Percentiles rank a stretch among this genome's conserved stretches.
Conservation (phyloP, 2,113 vertebrate species). For the Callithrix jacchus region DNA sequence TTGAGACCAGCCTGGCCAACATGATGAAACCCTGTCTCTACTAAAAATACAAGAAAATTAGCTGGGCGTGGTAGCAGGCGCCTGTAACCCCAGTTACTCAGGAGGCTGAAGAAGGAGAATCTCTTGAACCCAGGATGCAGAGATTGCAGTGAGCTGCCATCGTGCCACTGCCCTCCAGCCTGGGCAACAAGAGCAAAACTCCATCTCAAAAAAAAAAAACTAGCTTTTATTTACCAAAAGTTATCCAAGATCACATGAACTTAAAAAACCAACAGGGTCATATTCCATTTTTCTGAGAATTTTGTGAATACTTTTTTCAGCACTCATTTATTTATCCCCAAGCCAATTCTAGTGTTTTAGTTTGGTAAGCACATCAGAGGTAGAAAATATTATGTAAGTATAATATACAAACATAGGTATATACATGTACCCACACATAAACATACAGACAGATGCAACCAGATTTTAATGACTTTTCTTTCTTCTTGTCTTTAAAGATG, state of each 20-base stretch:
- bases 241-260: background rate
- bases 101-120: too few species aligned
- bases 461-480: background rate
- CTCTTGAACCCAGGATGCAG: too few species aligned
- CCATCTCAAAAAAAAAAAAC: background rate
- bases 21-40: too few species aligned
- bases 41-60: too few species aligned
- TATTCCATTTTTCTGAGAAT: background rate
- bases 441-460: background rate
- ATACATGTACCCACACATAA: background rate
- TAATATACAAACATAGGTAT: background rate
- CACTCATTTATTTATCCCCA: background rate
- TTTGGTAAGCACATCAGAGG: background rate
- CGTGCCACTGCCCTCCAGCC: too few species aligned
- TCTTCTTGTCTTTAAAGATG: background rate
- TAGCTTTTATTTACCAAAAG: background rate
- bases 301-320: background rate
- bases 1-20: too few species aligned
- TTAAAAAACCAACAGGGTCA: background rate
- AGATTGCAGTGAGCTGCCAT: too few species aligned
- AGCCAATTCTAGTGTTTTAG: background rate
- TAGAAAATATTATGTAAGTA: background rate
- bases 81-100: too few species aligned
- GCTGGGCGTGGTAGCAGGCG: too few species aligned
- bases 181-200: background rate